These are phyloP conservation scores for Smittia aterrima DNA, from an alignment of 2,888 invertebrate species.

Conservation along the genomic window DNA sequence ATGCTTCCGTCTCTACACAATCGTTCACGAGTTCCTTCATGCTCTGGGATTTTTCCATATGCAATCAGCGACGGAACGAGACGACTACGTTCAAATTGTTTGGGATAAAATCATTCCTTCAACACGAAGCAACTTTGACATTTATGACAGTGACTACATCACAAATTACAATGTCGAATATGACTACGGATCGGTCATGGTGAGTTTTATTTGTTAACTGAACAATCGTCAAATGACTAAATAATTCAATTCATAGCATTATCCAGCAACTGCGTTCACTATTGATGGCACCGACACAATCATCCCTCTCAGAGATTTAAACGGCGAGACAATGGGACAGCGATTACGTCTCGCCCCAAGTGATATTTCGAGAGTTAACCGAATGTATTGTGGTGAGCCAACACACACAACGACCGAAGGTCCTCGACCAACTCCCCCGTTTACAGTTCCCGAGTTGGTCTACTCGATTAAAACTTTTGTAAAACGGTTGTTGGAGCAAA, in stretches of 20 bases:
- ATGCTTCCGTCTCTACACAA: conserved; percentile 51
- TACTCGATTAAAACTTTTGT: background rate
- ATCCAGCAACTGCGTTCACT: conserved; percentile 53
- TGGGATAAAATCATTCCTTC: conserved; percentile 26
- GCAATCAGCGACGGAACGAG: conserved; percentile 68
- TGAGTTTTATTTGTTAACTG: background rate
- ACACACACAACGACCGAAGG: background rate
- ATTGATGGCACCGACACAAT: conserved; percentile 48
- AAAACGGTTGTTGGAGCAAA: background rate
- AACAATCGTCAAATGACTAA: background rate
- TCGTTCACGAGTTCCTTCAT: conserved; percentile 70
- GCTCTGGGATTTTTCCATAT: conserved; percentile 70
- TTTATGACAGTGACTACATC: conserved; percentile 57
- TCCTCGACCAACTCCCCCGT: background rate
- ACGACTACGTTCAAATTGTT: conserved; percentile 60
- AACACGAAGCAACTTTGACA: conserved; percentile 65
- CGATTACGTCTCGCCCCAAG: background rate
- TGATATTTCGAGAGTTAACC: background rate
- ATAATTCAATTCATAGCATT: conserved; percentile 53
- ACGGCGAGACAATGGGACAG: conserved; percentile 26
- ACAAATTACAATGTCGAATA: conserved; percentile 63
- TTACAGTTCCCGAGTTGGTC: background rate
- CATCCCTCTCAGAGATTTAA: conserved; percentile 6
- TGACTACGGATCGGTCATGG: conserved; percentile 57
- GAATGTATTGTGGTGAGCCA: background rate